Base-by-base conservation (phyloP, 2,113 vertebrate genomes). In the Myocastor coypus region DNA sequence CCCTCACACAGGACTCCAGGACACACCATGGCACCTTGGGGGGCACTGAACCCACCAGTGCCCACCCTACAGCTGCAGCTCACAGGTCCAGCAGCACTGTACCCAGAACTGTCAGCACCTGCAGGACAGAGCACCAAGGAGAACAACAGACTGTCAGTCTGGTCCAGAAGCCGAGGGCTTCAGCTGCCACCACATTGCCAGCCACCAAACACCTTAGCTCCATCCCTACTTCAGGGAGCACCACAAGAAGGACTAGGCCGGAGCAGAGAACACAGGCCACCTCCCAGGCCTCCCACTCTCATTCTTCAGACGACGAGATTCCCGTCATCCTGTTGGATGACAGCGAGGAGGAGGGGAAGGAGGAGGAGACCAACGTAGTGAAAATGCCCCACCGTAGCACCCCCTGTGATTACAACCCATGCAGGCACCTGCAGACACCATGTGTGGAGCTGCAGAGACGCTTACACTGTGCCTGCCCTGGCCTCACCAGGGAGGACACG, bases 351-450 rank as follows among this genome's bases (percentile, higher is more conserved):
- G 61, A 83, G 0, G 96, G 73, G 0, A 17, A 26, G 0, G 34
- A 83, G 83, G 66, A 32, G 32, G n/a, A n/a, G n/a, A n/a, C 32
- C 66, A n/a, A n/a, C 2, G 32, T 16, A 7, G 32, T n/a, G 66
- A 69, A 32, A n/a, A 2, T 7, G 7, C 32, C 66, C 34, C 16
- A n/a, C 34, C 66, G 17, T 6, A n/a, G 66, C 16, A 5, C 19
- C 66, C 66, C 66, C 61, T 99, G 99, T 26, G 98, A 98, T 90
- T 99, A 99, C 73, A 96, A 99, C 0, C 98, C 98, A 0, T 99
- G 99, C 81, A 98, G 96, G 83, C 99, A 99, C 78, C 98, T 99
- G 13, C 99, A 99, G 95, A 98, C 77, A 71, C 98, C 98, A 0
- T 99, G 99, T 77, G 94, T 55, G 0, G 98, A 98, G 40, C 98